phyloP scores from a whole-genome alignment of 2,113 vertebrate genomes.

The Chaetura pelagica region DNA sequence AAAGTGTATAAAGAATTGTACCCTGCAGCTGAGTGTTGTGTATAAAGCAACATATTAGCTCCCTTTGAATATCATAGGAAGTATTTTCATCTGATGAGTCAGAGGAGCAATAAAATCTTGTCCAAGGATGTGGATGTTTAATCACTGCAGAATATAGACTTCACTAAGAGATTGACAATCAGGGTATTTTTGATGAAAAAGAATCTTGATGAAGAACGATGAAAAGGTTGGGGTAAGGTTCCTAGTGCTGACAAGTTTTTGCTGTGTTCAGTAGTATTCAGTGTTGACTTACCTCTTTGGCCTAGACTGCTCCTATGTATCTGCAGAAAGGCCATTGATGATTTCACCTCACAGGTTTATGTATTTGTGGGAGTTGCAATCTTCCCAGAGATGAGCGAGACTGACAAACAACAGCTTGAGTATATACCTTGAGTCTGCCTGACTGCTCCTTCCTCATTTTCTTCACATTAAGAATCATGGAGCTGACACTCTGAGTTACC shows the following conservation, averaged over 20 bases:
- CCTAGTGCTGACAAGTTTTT: background rate
- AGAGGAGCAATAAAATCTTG: background rate
- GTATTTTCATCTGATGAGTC: background rate
- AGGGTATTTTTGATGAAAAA: background rate
- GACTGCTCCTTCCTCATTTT: background rate
- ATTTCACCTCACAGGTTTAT: background rate
- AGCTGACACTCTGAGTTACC: background rate
- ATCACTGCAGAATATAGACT: background rate
- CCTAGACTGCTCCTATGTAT: background rate
- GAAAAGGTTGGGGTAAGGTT: background rate
- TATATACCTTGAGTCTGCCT: fast-evolving
- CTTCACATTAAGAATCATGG: background rate
- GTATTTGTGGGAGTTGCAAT: background rate
- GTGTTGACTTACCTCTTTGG: background rate
- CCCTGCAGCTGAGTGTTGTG: background rate
- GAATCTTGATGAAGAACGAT: background rate
- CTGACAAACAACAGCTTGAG: fast-evolving
- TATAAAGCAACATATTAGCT: background rate
- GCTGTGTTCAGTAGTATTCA: background rate
- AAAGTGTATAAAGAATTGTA: background rate
- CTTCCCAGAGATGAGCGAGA: background rate
- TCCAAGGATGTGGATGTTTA: background rate
- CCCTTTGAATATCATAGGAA: background rate
- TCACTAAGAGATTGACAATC: background rate
- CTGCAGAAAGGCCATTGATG: background rate